Percentiles rank a stretch among this genome's conserved stretches.
Evolutionary conservation across 1,140 invertebrate genomes (phyloP).

Genomic region (Zaprionus camerounensis): DNA sequence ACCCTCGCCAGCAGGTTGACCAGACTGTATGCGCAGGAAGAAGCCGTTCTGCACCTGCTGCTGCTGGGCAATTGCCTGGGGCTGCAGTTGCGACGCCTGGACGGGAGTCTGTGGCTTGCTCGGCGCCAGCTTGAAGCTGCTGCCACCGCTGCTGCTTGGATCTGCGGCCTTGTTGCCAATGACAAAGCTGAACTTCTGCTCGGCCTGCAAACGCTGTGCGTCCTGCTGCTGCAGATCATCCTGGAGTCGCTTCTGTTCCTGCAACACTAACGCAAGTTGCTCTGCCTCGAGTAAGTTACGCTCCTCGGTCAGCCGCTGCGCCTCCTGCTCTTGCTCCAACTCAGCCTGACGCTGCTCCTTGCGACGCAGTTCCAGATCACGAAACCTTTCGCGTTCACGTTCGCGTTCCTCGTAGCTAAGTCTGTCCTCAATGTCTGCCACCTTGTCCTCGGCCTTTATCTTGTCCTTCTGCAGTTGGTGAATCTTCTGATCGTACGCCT

Average conservation of each 20-base stretch:
- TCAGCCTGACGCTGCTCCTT: conserved; percentile 55
- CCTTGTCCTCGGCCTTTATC: conserved; percentile 53
- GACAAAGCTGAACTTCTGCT: conserved; percentile 1
- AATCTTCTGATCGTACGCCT: conserved; percentile 62
- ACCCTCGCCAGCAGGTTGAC: conserved; percentile 19
- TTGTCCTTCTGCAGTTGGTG: conserved; percentile 56
- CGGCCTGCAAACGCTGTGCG: conserved; percentile 27
- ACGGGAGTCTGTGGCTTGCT: conserved; percentile 21
- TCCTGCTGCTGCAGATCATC: conserved; percentile 48
- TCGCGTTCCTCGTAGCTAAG: conserved; percentile 60
- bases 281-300: conserved; percentile 52
- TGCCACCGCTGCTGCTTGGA: conserved; percentile 8
- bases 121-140: conserved; percentile 29
- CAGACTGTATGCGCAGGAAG: conserved; percentile 68
- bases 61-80: conserved; percentile 48
- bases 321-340: conserved; percentile 53
- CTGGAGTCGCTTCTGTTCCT: conserved; percentile 56
- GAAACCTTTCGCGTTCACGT: conserved; percentile 42
- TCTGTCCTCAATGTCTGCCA: conserved; percentile 58
- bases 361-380: conserved; percentile 54
- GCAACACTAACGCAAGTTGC: conserved; percentile 46
- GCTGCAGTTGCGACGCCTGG: conserved; percentile 17
- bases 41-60: conserved; percentile 74
- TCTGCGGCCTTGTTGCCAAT: neutral
- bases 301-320: conserved; percentile 58